Evolutionary conservation across 2,797 vertebrate species (phyloP).

Genomic region (Mionectes olivaceus): DNA sequence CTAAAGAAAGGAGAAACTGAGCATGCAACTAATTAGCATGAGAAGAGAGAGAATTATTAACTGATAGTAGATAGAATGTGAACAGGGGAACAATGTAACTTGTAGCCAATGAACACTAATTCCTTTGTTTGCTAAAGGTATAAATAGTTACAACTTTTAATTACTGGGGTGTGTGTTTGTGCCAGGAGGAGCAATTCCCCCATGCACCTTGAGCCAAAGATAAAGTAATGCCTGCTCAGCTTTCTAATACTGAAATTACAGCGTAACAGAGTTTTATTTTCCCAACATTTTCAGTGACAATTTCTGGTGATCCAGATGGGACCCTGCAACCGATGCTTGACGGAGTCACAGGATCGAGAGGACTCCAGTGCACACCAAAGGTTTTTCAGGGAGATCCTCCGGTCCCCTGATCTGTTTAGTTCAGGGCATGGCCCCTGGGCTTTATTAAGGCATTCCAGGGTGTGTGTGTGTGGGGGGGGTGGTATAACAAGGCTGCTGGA

Average conservation of each 20-base stretch:
- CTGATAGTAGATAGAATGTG: not conserved
- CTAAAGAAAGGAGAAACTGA: not conserved
- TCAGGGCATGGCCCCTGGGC: not conserved
- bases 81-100: not conserved
- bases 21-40: not conserved
- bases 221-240: not conserved
- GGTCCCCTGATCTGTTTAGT: not conserved
- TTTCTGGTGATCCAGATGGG: not conserved
- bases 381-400: not conserved
- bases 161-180: not conserved
- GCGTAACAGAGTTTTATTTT: not conserved
- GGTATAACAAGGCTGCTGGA: not conserved
- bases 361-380: not conserved
- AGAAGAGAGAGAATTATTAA: not conserved
- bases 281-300: not conserved
- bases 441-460: not conserved
- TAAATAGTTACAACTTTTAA: not conserved
- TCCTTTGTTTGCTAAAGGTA: not conserved
- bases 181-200: not conserved
- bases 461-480: no score
- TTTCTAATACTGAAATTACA: not conserved
- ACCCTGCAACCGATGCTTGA: not conserved
- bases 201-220: not conserved
- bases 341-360: not conserved
- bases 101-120: not conserved